Conservation (phyloP, 2,797 vertebrate species). For the Brotula barbata region DNA sequence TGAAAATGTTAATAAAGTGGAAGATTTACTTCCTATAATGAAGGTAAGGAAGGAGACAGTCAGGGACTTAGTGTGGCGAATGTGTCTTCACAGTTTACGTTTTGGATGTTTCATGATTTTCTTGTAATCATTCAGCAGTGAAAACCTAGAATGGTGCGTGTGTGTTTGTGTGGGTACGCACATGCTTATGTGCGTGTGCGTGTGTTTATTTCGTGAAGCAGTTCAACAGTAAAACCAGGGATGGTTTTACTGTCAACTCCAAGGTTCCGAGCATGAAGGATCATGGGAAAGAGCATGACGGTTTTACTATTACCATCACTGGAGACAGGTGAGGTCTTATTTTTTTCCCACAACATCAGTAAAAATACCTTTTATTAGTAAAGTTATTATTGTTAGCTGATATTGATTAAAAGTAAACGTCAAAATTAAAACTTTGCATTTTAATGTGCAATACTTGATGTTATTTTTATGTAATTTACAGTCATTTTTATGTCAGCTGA, state of each 20-base stretch:
- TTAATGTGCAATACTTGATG: no score
- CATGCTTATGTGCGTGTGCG: constrained; percentile 27
- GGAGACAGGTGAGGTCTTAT: constrained; percentile 86
- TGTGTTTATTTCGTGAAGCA: constrained; percentile 83
- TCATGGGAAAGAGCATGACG: constrained; percentile 91
- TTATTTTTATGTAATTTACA: no score
- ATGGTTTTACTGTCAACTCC: constrained; percentile 97
- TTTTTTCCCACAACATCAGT: neutral
- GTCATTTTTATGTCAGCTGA: no score
- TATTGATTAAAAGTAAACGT: no score
- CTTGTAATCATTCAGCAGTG: constrained; percentile 8
- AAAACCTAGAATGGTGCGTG: constrained; percentile 32
- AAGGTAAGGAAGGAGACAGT: constrained; percentile 82
- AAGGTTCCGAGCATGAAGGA: constrained; percentile 96
- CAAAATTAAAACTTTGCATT: no score
- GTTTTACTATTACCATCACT: constrained; percentile 96
- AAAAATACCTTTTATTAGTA: no score
- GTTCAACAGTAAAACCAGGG: constrained; percentile 99
- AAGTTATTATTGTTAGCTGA: no score
- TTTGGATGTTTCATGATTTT: no score
- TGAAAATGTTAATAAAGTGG: constrained; percentile 93
- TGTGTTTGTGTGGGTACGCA: constrained; percentile 37
- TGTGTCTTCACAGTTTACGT: no score
- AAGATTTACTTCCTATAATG: constrained; percentile 98
- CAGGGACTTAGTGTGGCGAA: no score